Percentiles rank a stretch among this genome's conserved stretches.
Conservation (phyloP, 2,113 vertebrate species). For the Tauraco erythrolophus region DNA sequence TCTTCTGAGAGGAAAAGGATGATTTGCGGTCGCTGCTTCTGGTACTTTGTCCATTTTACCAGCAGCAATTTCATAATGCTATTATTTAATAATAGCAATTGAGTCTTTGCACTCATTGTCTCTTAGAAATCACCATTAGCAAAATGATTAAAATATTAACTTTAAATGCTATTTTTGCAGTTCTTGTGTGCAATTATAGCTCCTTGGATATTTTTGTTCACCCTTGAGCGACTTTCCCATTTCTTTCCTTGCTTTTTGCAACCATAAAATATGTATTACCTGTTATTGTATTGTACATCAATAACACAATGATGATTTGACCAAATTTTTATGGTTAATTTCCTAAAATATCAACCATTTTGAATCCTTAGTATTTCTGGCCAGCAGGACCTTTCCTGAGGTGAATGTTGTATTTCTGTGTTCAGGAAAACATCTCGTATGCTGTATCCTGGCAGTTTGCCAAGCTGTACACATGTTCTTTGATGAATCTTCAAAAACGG, state of each 20-base stretch:
- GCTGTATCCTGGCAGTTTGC: too few species aligned
- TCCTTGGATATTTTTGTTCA: neutral
- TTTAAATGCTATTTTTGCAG: neutral
- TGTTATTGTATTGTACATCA: neutral
- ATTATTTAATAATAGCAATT: neutral
- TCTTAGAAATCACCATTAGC: neutral
- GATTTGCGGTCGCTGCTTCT: neutral
- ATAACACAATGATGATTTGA: neutral
- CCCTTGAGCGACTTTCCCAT: neutral
- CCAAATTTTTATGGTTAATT: neutral
- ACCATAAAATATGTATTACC: neutral
- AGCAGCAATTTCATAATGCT: neutral
- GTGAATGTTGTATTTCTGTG: too few species aligned
- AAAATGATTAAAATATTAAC: neutral
- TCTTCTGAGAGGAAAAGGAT: neutral
- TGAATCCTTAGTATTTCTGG: neutral
- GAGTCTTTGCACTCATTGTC: neutral
- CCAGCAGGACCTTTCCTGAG: too few species aligned
- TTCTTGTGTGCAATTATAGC: neutral
- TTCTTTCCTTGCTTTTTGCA: neutral
- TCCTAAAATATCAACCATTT: neutral
- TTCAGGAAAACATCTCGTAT: too few species aligned
- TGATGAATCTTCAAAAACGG: too few species aligned
- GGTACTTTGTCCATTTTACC: neutral
- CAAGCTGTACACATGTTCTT: too few species aligned